These are phyloP conservation scores for Lasiurus borealis DNA, from an alignment of 2,113 vertebrate genomes.

Conservation along the genomic window DNA sequence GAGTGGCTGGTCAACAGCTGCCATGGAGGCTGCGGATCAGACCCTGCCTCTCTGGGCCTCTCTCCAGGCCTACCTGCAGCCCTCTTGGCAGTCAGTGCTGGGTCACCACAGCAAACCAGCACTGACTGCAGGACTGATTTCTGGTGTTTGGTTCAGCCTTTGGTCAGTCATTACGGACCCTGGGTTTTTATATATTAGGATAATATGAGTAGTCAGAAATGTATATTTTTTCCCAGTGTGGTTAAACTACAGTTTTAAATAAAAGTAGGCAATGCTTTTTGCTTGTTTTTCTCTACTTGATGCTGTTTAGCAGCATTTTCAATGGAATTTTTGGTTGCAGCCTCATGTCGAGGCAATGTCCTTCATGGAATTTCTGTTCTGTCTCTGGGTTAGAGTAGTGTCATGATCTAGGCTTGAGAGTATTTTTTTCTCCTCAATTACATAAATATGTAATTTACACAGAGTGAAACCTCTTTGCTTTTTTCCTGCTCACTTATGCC, in stretches of 20 bases:
- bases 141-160: too few species aligned
- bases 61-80: too few species aligned
- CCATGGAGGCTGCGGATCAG: too few species aligned
- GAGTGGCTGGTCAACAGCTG: too few species aligned
- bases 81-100: too few species aligned
- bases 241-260: slow-evolving; percentile 2
- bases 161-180: too few species aligned
- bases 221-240: not conserved
- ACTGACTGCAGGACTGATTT: too few species aligned
- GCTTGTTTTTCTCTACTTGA: not conserved
- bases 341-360: not conserved
- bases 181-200: too few species aligned
- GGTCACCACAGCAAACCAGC: too few species aligned
- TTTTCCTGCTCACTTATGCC: not conserved
- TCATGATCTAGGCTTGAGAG: not conserved
- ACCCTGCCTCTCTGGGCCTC: too few species aligned
- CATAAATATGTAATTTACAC: not conserved
- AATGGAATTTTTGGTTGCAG: not conserved
- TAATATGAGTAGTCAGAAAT: slow-evolving; percentile 7
- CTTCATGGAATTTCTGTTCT: slow-evolving; percentile 32
- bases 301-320: slow-evolving; percentile 15
- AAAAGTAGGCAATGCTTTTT: not conserved
- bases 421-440: not conserved
- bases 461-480: not conserved
- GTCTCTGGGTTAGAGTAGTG: not conserved